These are phyloP conservation scores for Chrosomus eos DNA, from an alignment of 2,797 vertebrate species.

Conservation along the genomic window DNA sequence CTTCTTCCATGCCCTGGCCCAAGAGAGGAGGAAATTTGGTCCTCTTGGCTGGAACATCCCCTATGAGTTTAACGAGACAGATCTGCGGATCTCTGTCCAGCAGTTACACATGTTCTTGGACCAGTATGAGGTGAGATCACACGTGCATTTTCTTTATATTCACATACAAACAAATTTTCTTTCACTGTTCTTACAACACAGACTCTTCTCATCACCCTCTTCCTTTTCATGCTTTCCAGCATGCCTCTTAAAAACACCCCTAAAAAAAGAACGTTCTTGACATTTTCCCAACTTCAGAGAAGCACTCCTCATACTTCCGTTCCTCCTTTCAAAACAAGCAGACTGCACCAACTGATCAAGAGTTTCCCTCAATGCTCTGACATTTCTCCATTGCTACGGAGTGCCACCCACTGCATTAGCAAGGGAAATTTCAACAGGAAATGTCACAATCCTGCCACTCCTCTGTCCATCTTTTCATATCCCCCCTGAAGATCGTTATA, in stretches of 20 bases:
- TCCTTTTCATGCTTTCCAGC: conserved; percentile 59
- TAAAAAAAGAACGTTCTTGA: conserved; percentile 72
- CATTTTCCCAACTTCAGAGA: conserved; percentile 74
- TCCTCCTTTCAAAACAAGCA: conserved; percentile 63
- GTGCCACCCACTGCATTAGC: conserved; percentile 65
- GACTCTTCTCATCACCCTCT: conserved; percentile 53
- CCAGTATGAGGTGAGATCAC: conserved; percentile 82
- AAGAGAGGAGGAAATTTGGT: conserved; percentile 89
- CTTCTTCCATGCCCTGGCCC: conserved; percentile 89
- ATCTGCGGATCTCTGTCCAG: conserved; percentile 89
- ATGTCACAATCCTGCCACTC: conserved; percentile 66
- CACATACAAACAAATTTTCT: conserved; percentile 44
- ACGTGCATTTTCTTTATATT: conserved; percentile 26
- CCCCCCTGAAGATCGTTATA: not conserved
- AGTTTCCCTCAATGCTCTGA: conserved; percentile 64
- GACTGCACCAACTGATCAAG: conserved; percentile 62
- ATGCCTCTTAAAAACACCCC: conserved; percentile 65
- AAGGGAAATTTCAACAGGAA: conserved; percentile 68
- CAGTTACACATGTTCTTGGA: conserved; percentile 90
- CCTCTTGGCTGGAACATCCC: conserved; percentile 93
- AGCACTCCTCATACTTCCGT: conserved; percentile 48
- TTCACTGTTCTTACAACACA: conserved; percentile 48
- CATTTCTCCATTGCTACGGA: conserved; percentile 71
- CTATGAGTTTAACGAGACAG: conserved; percentile 89
- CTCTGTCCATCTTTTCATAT: conserved; percentile 51